A percentile compares a stretch with the other conserved stretches of the same genome.
These are phyloP conservation scores for Orgyia antiqua DNA, from an alignment of 2,888 invertebrate species.

Conservation along the genomic window DNA sequence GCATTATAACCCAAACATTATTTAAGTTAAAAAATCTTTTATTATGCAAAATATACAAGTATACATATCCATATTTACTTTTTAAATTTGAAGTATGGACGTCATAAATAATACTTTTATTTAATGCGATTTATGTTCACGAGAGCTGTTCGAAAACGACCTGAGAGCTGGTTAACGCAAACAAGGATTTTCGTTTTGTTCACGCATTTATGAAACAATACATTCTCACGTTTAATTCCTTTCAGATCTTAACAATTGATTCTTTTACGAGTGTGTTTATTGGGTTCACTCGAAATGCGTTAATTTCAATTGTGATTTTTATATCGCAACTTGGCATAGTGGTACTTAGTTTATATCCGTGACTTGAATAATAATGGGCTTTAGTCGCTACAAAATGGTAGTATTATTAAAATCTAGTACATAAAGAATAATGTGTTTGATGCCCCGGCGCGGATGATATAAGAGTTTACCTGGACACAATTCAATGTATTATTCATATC, in stretches of 20 bases:
- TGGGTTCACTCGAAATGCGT: slow-evolving; percentile 65
- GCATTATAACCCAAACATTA: too few relatives aligned
- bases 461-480: slow-evolving; percentile 36
- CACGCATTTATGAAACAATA: slow-evolving; percentile 73
- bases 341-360: too few relatives aligned
- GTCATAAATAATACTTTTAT: slow-evolving; percentile 67
- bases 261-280: slow-evolving; percentile 77
- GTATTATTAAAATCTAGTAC: too few relatives aligned
- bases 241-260: slow-evolving; percentile 70
- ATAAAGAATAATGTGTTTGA: slow-evolving; percentile 36
- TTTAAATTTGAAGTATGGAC: slow-evolving; percentile 53
- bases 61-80: too few relatives aligned
- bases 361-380: too few relatives aligned
- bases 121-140: slow-evolving; percentile 69
- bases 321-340: slow-evolving; percentile 24
- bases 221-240: slow-evolving; percentile 78
- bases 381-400: too few relatives aligned
- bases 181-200: slow-evolving; percentile 68
- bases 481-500: slow-evolving; percentile 56
- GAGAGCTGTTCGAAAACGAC: slow-evolving; percentile 73
- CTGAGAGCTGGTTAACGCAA: slow-evolving; percentile 71
- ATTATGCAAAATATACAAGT: too few relatives aligned
- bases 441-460: slow-evolving; percentile 42
- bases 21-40: too few relatives aligned
- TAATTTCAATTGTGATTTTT: slow-evolving; percentile 60